phyloP scores from a whole-genome alignment of 2,888 invertebrate species.

The Lasioglossum malachurum region DNA sequence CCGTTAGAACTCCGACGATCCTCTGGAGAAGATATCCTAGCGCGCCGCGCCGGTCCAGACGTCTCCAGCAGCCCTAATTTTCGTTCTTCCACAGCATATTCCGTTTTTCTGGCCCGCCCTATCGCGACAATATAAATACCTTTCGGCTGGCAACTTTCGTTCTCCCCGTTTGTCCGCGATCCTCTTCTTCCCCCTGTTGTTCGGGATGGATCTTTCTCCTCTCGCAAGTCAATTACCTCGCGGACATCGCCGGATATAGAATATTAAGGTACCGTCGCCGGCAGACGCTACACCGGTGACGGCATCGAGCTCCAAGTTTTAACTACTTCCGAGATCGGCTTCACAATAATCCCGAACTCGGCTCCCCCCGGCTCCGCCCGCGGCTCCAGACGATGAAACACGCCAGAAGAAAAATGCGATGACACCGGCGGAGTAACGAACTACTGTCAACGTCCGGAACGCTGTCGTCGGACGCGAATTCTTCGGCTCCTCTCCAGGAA shows the following conservation, averaged over 20 bases:
- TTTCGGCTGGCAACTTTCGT: background rate
- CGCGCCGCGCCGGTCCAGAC: background rate
- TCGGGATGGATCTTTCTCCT: slow-evolving; percentile 5
- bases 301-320: slow-evolving; percentile 69
- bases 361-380: slow-evolving; percentile 39
- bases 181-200: background rate
- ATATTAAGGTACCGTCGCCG: slow-evolving; percentile 68
- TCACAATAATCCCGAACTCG: background rate
- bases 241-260: slow-evolving; percentile 71
- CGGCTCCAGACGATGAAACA: slow-evolving; percentile 41
- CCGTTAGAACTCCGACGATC: slow-evolving; percentile 33
- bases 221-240: slow-evolving; percentile 70
- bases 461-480: slow-evolving; percentile 22
- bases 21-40: background rate
- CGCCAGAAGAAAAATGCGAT: slow-evolving; percentile 53
- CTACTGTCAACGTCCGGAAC: slow-evolving; percentile 7
- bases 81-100: background rate
- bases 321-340: slow-evolving; percentile 72
- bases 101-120: background rate
- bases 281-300: slow-evolving; percentile 50
- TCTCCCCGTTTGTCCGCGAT: slow-evolving; percentile 18
- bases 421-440: slow-evolving; percentile 34
- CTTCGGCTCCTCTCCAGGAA: background rate
- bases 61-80: background rate
- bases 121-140: background rate